Percentiles rank a stretch among this genome's conserved stretches.
Evolutionary conservation across 2,888 invertebrate genomes (phyloP).

Genomic region (Glomeris marginata): DNA sequence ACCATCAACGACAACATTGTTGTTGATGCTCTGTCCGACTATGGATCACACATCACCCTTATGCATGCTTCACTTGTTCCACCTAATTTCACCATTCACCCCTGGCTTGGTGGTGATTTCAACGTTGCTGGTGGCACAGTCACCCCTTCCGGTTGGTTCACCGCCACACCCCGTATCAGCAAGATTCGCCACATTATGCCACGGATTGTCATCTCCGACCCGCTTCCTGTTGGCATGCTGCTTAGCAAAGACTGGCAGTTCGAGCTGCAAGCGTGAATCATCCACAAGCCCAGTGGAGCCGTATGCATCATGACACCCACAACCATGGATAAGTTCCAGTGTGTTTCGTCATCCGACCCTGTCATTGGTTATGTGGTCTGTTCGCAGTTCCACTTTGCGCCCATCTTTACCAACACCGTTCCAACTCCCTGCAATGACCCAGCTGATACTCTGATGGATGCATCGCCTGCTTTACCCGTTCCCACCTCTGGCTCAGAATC

Average conservation of each 20-base stretch:
- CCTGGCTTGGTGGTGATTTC: neutral
- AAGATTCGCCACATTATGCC: slow-evolving; percentile 1
- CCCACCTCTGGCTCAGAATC: no score
- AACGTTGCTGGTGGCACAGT: neutral
- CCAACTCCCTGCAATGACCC: no score
- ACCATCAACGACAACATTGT: neutral
- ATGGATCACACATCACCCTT: neutral
- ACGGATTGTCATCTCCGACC: neutral
- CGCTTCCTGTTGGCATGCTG: neutral
- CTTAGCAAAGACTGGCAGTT: slow-evolving; percentile 6
- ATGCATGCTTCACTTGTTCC: neutral
- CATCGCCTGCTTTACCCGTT: no score
- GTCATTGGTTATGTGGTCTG: no score
- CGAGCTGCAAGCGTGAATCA: neutral
- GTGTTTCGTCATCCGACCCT: neutral
- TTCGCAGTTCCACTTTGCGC: no score
- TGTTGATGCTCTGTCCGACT: neutral
- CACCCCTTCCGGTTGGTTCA: slow-evolving; percentile 4
- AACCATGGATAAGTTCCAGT: neutral
- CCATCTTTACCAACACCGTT: no score
- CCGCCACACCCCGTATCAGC: neutral
- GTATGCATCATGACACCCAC: slow-evolving; percentile 4
- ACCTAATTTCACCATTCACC: neutral
- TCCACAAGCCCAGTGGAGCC: neutral
- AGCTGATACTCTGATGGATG: no score